These are phyloP conservation scores for Arenaria interpres DNA, from an alignment of 2,113 vertebrate species.

Conservation along the genomic window DNA sequence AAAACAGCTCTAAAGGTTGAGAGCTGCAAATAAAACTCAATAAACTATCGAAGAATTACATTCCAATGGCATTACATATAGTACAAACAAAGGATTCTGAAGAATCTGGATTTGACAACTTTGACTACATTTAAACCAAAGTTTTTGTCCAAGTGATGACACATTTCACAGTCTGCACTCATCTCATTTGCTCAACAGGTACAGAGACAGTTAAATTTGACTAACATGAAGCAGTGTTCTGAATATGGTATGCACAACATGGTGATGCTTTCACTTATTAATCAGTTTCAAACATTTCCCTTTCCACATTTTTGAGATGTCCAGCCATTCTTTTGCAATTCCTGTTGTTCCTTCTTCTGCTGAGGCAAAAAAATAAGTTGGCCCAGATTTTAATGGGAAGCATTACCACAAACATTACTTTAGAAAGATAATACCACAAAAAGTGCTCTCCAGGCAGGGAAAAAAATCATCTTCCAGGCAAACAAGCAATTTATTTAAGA, in stretches of 20 bases:
- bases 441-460: neutral
- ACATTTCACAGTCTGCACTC: neutral
- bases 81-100: neutral
- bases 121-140: neutral
- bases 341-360: accelerated
- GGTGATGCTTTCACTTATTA: neutral
- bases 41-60: neutral
- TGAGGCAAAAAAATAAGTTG: neutral
- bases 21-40: neutral
- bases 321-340: neutral
- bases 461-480: neutral
- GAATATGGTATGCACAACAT: neutral
- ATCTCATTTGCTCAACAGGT: neutral
- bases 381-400: neutral
- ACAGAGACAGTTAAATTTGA: neutral
- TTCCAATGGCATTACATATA: neutral
- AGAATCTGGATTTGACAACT: neutral
- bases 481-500: neutral
- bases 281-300: neutral
- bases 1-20: neutral
- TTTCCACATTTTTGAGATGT: neutral
- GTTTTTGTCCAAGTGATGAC: neutral
- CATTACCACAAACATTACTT: neutral
- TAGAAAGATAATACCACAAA: neutral
- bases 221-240: neutral